Evolutionary conservation across 2,797 vertebrate species (phyloP).

Genomic region (Acanthopagrus latus): DNA sequence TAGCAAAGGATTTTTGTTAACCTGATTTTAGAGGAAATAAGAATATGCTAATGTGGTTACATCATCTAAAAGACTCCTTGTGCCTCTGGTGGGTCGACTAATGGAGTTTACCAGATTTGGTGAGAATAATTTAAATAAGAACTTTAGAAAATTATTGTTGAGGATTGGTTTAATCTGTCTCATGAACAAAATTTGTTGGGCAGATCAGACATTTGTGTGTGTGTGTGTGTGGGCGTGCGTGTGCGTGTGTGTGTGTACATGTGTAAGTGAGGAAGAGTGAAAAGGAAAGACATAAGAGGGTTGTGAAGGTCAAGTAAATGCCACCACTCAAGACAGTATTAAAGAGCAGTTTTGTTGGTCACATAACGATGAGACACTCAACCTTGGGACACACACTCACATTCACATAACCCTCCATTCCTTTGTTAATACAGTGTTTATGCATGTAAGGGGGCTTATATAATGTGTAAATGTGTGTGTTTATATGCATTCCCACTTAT

Average conservation of each 20-base stretch:
- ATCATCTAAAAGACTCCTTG: constrained; percentile 51
- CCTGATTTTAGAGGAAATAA: constrained; percentile 58
- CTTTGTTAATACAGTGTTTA: constrained; percentile 21
- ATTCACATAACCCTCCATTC: background rate
- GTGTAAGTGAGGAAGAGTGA: background rate
- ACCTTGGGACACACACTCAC: constrained; percentile 11
- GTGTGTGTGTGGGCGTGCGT: constrained; percentile 21
- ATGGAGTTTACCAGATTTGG: constrained; percentile 47
- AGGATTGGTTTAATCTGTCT: constrained; percentile 28
- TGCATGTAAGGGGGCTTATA: background rate
- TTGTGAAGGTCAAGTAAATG: constrained; percentile 81
- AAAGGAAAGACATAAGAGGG: constrained; percentile 46
- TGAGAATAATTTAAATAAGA: constrained; percentile 47
- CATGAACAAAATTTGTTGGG: constrained; percentile 12
- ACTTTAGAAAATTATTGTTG: constrained; percentile 44
- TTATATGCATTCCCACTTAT: constrained; percentile 3
- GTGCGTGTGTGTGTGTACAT: no score
- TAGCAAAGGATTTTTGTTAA: constrained; percentile 50
- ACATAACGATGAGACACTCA: constrained; percentile 71
- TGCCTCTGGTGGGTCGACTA: constrained; percentile 47
- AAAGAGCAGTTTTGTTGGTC: constrained; percentile 74
- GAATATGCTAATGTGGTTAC: constrained; percentile 60
- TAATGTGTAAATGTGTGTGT: constrained; percentile 3
- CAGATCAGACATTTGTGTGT: constrained; percentile 20
- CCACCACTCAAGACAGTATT: constrained; percentile 66